phyloP scores from a whole-genome alignment of 2,797 vertebrate species.

The Rhincodon typus region DNA sequence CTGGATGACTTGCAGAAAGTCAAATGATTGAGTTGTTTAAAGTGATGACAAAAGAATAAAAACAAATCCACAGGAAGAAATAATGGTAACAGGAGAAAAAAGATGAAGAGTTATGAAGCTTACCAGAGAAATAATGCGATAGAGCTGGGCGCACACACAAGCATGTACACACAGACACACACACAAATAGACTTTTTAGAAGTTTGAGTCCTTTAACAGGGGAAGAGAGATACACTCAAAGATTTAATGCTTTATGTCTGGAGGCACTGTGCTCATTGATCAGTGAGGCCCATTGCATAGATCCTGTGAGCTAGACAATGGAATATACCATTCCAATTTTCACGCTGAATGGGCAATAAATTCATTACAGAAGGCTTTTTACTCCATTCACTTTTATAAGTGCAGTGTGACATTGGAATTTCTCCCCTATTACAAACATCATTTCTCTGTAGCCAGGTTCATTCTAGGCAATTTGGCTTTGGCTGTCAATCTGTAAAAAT shows the following conservation, averaged over 20 bases:
- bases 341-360: constrained; percentile 18
- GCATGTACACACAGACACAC: no score
- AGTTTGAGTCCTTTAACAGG: neutral
- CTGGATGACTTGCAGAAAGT: neutral
- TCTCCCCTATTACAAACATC: no score
- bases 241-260: neutral
- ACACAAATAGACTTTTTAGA: neutral
- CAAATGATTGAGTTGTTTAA: neutral
- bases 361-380: constrained; percentile 22
- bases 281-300: neutral
- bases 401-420: constrained; percentile 29
- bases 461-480: constrained; percentile 24
- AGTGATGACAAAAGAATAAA: neutral
- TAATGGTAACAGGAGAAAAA: neutral
- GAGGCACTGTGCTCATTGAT: neutral
- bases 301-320: neutral
- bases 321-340: neutral
- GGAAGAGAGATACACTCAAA: neutral
- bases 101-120: neutral
- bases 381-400: constrained; percentile 1
- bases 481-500: constrained; percentile 30
- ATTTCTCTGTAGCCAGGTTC: neutral
- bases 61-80: neutral
- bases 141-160: neutral
- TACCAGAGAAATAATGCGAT: neutral